phyloP scores from a whole-genome alignment of 2,888 invertebrate genomes.

The Drosophila cognata region DNA sequence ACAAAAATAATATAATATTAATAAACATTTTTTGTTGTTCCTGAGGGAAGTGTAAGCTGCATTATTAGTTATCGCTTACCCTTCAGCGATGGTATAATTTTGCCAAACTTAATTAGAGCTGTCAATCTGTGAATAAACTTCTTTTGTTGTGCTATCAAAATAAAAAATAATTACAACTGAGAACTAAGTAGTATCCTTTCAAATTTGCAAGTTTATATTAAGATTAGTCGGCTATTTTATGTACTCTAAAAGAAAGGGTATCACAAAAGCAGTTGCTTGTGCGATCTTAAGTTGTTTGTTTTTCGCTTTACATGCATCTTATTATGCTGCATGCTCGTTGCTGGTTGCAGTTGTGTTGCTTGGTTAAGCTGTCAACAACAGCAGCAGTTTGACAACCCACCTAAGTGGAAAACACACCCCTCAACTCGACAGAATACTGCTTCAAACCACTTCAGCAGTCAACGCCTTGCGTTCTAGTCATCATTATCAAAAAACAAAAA shows the following conservation, averaged over 20 bases:
- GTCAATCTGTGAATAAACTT: not conserved
- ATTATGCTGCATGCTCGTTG: slow-evolving; percentile 49
- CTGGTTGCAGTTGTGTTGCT: slow-evolving; percentile 12
- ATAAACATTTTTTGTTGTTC: not conserved
- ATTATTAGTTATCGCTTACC: not conserved
- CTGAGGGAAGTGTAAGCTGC: not conserved
- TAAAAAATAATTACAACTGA: not conserved
- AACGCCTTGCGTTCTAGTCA: slow-evolving; percentile 59
- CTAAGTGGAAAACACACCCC: slow-evolving; percentile 37
- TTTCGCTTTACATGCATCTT: slow-evolving; percentile 65
- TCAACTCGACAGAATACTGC: slow-evolving; percentile 43
- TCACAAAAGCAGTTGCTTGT: slow-evolving; percentile 35
- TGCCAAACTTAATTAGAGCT: not conserved
- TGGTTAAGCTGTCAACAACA: slow-evolving; percentile 39
- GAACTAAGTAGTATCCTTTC: not conserved
- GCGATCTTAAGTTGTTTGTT: slow-evolving; percentile 60
- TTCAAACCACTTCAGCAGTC: slow-evolving; percentile 62
- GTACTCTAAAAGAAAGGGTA: slow-evolving; percentile 32
- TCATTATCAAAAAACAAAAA: slow-evolving; percentile 43
- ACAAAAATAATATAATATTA: not conserved
- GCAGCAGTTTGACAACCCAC: slow-evolving; percentile 48
- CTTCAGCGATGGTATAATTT: not conserved
- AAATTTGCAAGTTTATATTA: not conserved
- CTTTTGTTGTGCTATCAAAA: not conserved
- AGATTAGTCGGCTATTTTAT: not conserved